Base-by-base conservation (phyloP, 1,140 invertebrate species). In the Trissolcus basalis region DNA sequence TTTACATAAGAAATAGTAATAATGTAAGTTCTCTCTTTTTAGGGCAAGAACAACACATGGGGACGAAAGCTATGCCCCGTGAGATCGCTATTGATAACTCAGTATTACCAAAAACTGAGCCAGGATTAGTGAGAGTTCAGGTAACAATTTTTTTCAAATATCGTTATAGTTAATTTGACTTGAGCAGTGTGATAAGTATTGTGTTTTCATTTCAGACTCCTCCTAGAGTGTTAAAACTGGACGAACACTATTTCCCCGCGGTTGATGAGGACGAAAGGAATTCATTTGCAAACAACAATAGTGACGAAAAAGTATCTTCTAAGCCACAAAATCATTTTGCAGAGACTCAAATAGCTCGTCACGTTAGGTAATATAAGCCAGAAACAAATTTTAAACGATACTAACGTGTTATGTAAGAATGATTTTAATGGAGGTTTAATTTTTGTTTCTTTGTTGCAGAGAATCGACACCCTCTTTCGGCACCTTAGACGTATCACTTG, bases 11-110 rank as follows among this genome's bases (percentile, higher is more conserved):
- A n/a, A n/a, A n/a, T n/a, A n/a, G n/a, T n/a, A n/a, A n/a, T n/a
- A n/a, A n/a, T n/a, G n/a, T n/a, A n/a, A n/a, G n/a, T n/a, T n/a
- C n/a, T n/a, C n/a, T n/a, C n/a, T n/a, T n/a, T n/a, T 35, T 51
- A 91, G 91, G 94, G 12, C 93, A 96, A 84, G 94, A 96, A 80
- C 93, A 95, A 83, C 93, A 95, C 87, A 81, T 94, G 90, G 94
- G 94, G 15, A 93, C 93, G 36, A 93, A 92, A 84, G 94, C 94
- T 44, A 91, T 94, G 9, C 94, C 95, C 3, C 89, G 94, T 67
- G 96, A 96, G 90, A 93, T 96, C 27, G 91, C 92, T 78, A 88
- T 96, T 81, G 96, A 96, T 81, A 94, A 95, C 90, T 91, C 93
- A 19, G 91, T 94, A 51, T 86, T 95, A 81, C 91, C 93, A 8